These are phyloP conservation scores for Leucozona laternaria DNA, from an alignment of 2,888 invertebrate genomes.

Conservation along the genomic window DNA sequence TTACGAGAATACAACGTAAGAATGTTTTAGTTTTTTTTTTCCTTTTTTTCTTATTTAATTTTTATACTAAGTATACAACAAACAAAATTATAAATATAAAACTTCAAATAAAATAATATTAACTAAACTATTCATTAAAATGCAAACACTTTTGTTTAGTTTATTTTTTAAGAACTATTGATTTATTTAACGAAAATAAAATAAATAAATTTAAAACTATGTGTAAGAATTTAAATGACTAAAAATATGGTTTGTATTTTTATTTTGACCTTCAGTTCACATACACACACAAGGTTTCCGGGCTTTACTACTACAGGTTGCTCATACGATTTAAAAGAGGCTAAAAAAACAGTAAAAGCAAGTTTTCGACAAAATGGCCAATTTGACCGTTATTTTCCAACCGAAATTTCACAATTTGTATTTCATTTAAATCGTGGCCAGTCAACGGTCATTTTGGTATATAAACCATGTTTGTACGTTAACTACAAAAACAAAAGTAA, in stretches of 20 bases:
- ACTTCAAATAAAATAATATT: constrained; percentile 41
- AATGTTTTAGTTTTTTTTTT: constrained; percentile 38
- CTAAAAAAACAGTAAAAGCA: too few relatives aligned
- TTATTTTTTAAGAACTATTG: constrained; percentile 51
- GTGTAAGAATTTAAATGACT: constrained; percentile 47
- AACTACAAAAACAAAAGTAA: too few relatives aligned
- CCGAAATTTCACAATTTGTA: too few relatives aligned
- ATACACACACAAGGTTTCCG: too few relatives aligned
- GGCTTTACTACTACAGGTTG: too few relatives aligned
- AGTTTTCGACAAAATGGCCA: too few relatives aligned
- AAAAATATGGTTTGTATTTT: constrained; percentile 20
- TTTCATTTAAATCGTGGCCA: too few relatives aligned
- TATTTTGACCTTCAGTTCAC: not conserved
- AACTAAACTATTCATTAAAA: constrained; percentile 34
- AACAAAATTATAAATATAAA: constrained; percentile 37
- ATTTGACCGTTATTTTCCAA: too few relatives aligned
- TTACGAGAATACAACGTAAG: constrained; percentile 7
- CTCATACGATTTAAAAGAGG: too few relatives aligned
- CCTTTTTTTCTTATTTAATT: constrained; percentile 45
- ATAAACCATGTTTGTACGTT: too few relatives aligned
- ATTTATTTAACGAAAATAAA: constrained; percentile 37
- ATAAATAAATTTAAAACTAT: constrained; percentile 56
- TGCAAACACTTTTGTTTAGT: constrained; percentile 26
- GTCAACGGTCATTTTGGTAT: too few relatives aligned
- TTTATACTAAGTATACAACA: constrained; percentile 56